Evolutionary conservation across 2,888 invertebrate genomes (phyloP), one percentile per base, ranked within the genome.

Genomic region (Mantis religiosa): DNA sequence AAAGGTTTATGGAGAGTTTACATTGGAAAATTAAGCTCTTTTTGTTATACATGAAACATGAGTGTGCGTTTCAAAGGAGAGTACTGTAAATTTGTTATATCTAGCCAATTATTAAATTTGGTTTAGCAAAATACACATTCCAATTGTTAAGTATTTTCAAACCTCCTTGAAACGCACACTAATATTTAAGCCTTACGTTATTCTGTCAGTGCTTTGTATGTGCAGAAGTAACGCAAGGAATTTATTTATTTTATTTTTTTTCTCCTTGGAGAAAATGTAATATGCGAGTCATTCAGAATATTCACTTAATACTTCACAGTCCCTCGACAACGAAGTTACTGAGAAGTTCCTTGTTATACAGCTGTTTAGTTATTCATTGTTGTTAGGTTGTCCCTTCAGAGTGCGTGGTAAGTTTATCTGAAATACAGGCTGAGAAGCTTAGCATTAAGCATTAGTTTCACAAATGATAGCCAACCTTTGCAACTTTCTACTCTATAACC

Each of bases 1-100:
- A 47, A 82, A 89, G 81, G 84, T 82, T 84, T 82, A 89, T 84
- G 89, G 89, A 87, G 81, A 89, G 87, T 90, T 89, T 88, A 89
- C 89, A 89, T 89, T 89, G 89, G 87, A 87, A 88, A 89, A 88
- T 89, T 88, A 87, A 87, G 34, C 82, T 82, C 3, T 34, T 30
- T n/a, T 87, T 87, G 81, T 84, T 84, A 28, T 30, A 83, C 83
- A 27, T 28, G 12, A 30, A 28, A 34, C 25, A 84, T 15, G 28
- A 28, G 28, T 84, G 84, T 84, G 28, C 28, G 28, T 1, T 84
- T 84, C 25, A 71, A 71, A 71, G 54, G 54, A 71, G 54, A 71
- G 20, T 20, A 0, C 28, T 25, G 28, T 82, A 82, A 28, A 0
- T 83, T 28, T 83, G 15, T 84, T 27, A 84, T 3, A 28, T 83